Conservation (phyloP, 2,888 invertebrate genomes). For the Nephrotoma guestfalica region DNA sequence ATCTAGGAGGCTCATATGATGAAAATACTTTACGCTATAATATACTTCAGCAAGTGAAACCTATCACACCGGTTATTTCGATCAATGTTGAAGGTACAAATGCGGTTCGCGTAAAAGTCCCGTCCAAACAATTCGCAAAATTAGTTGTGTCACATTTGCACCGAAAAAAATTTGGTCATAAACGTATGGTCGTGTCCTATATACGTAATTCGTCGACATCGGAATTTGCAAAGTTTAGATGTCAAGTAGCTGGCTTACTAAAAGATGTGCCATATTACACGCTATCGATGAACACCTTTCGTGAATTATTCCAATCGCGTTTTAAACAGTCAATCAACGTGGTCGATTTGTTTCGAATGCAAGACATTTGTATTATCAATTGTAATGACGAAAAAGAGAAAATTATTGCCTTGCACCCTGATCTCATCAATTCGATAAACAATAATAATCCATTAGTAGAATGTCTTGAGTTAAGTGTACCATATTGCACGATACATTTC, state of each 20-base stretch:
- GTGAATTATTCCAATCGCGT: conserved; percentile 67
- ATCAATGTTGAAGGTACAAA: conserved; percentile 29
- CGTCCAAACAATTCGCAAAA: conserved; percentile 34
- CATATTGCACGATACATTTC: conserved; percentile 49
- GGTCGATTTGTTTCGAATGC: conserved; percentile 54
- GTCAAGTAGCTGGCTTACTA: conserved; percentile 54
- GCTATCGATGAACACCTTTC: conserved; percentile 66
- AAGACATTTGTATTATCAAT: conserved; percentile 59
- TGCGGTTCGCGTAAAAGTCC: conserved; percentile 31
- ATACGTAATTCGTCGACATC: conserved; percentile 41
- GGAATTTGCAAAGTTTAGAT: conserved; percentile 45
- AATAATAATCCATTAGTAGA: conserved; percentile 35
- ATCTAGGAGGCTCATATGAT: conserved; percentile 31
- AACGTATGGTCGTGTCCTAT: conserved; percentile 61
- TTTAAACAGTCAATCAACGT: conserved; percentile 56
- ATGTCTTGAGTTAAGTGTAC: conserved; percentile 33
- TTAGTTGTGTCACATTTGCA: conserved; percentile 66
- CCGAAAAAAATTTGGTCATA: conserved; percentile 64
- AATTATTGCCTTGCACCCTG: conserved; percentile 50
- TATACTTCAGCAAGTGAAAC: conserved; percentile 27
- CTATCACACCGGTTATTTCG: conserved; percentile 30
- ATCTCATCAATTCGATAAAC: conserved; percentile 38
- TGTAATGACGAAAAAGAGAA: conserved; percentile 54
- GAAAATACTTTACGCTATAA: conserved; percentile 27
- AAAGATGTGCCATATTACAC: conserved; percentile 60